phyloP scores from a whole-genome alignment of 1,140 invertebrate species.

The Alviniconcha marisindica region DNA sequence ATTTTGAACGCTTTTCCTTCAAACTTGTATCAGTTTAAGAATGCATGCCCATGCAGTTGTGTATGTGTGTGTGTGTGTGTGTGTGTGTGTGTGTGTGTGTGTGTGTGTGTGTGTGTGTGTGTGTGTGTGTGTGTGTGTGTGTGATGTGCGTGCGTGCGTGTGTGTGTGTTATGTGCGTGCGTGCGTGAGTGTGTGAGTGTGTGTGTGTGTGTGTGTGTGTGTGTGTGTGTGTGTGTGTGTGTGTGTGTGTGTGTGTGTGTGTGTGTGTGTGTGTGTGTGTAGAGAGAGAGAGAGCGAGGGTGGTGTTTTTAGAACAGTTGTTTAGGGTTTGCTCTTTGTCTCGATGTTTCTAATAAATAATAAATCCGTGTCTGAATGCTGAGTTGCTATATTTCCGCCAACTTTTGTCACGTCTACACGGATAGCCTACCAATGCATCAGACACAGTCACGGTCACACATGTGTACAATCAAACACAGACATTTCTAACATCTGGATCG shows the following conservation, averaged over 20 bases:
- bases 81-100: background rate
- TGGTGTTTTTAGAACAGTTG: background rate
- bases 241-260: slow-evolving; percentile 23
- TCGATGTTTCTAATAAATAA: background rate
- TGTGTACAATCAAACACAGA: no score
- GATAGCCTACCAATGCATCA: background rate
- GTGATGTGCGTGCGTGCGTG: background rate
- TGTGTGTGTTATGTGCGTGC: background rate
- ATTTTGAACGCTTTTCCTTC: no score
- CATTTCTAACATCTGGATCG: no score
- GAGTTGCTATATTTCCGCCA: background rate
- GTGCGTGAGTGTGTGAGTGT: background rate
- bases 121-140: background rate
- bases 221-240: slow-evolving; percentile 19
- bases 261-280: background rate
- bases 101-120: background rate
- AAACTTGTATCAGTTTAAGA: background rate
- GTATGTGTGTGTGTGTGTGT: background rate
- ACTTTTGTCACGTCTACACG: background rate
- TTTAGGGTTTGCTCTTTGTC: background rate
- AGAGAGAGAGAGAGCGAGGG: background rate
- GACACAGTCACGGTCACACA: background rate
- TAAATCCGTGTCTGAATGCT: background rate
- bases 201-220: slow-evolving; percentile 15
- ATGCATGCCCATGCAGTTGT: slow-evolving; percentile 10